These are phyloP conservation scores for Drosophila maculinotata DNA, from an alignment of 2,888 invertebrate species.

Conservation along the genomic window DNA sequence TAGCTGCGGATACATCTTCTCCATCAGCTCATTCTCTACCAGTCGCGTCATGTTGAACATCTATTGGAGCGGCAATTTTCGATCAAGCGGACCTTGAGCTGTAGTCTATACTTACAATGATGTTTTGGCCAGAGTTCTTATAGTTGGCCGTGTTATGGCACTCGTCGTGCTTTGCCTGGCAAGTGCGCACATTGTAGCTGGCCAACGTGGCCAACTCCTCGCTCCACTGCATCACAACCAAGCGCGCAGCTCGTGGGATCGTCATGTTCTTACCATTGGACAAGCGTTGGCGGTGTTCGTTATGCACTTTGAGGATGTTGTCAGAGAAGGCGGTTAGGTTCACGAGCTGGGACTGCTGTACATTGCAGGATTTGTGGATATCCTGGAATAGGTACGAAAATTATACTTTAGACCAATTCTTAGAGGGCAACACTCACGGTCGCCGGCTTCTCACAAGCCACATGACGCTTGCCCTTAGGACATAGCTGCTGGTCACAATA, in stretches of 20 bases:
- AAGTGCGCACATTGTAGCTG: conserved; percentile 62
- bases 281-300: conserved; percentile 55
- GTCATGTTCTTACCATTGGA: conserved; percentile 50
- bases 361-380: conserved; percentile 29
- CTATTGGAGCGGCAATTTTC: background rate
- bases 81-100: background rate
- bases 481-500: conserved; percentile 59
- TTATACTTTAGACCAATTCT: no score
- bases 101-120: conserved; percentile 42
- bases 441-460: conserved; percentile 57
- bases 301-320: conserved; percentile 56
- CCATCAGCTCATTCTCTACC: conserved; percentile 42
- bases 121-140: conserved; percentile 66
- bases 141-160: conserved; percentile 64
- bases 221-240: conserved; percentile 72
- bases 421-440: conserved; percentile 20
- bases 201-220: conserved; percentile 66
- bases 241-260: conserved; percentile 62
- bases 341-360: conserved; percentile 23
- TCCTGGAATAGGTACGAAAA: conserved; percentile 15
- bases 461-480: conserved; percentile 46
- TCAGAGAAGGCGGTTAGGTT: conserved; percentile 37
- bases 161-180: conserved; percentile 59
- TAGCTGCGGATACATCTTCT: conserved; percentile 50
- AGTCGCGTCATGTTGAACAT: conserved; percentile 54